Percentiles rank a stretch among this genome's conserved stretches.
Conservation (phyloP, 1,140 invertebrate species). For the Ostrea edulis region DNA sequence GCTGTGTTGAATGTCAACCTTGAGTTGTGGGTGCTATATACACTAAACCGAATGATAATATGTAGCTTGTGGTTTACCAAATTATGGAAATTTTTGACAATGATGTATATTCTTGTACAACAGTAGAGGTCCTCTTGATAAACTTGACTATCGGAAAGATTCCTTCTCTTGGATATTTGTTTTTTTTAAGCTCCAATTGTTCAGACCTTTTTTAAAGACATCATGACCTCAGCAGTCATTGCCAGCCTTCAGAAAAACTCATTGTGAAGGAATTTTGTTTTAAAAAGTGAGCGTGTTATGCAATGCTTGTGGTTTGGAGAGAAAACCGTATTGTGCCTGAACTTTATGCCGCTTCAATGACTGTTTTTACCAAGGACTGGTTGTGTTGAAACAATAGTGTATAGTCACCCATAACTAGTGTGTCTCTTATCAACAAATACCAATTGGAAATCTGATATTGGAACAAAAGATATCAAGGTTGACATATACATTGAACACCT, state of each 20-base stretch:
- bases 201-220: neutral
- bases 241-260: neutral
- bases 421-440: neutral
- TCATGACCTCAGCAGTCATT: neutral
- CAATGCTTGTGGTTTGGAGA: neutral
- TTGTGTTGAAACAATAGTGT: neutral
- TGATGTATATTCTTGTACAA: neutral
- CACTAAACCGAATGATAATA: neutral
- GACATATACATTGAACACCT: neutral
- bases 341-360: neutral
- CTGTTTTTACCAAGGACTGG: neutral
- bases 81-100: slow-evolving; percentile 13
- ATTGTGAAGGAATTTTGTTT: neutral
- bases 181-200: neutral
- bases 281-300: neutral
- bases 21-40: neutral
- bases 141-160: neutral
- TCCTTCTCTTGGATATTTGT: neutral
- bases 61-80: slow-evolving; percentile 9
- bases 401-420: neutral
- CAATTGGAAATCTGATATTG: slow-evolving; percentile 20
- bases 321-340: neutral
- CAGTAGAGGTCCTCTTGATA: neutral
- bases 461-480: neutral
- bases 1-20: neutral